Base-by-base conservation (phyloP, 1,140 invertebrate species). In the Drosophila rufa region DNA sequence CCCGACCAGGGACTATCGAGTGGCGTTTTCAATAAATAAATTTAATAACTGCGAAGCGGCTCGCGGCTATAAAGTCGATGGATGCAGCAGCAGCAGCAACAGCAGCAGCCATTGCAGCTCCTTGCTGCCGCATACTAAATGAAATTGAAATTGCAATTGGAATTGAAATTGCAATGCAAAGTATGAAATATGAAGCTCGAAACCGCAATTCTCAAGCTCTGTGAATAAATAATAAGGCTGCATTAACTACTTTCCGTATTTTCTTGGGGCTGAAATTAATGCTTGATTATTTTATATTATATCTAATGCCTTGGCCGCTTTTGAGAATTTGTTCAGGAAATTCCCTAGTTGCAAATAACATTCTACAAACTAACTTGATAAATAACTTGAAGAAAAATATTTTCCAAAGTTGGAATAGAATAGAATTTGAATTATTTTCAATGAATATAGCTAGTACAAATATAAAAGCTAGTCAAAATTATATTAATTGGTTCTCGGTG, bases 11-110 rank as follows among this genome's bases (percentile, higher is more conserved):
- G 58, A 78, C 38, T 36, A 40, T 56, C 53, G 51, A 17, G 25
- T 56, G 46, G 73, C 56, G 74, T 55, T 86, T 82, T 67, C 84
- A 89, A 87, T 89, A 87, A 87, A 87, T 83, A 84, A 83, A 87
- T 78, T 78, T 66, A 80, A 89, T 87, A 89, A 84, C 73, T 68
- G 48, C 58, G 58, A 75, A 89, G 58, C 57, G 45, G 76, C 84
- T 51, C 22, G 57, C 59, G 57, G 84, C 47, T 48, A 70, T 76
- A 74, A 65, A 61, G 40, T 75, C 58, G 45, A 45, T 58, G 48
- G 48, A 47, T 56, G 19, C 22, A 43, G 56, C 48, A 45, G 11
- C 25, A 58, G 45, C 45, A 50, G 43, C 46, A 48, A 12, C 51
- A 46, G 8, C 33, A 57, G 51, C 57, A 51, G 50, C 36, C n/a